Evolutionary conservation across 2,888 invertebrate species (phyloP), one percentile per base, ranked within the genome.

Genomic region (Lepidonotus clava): DNA sequence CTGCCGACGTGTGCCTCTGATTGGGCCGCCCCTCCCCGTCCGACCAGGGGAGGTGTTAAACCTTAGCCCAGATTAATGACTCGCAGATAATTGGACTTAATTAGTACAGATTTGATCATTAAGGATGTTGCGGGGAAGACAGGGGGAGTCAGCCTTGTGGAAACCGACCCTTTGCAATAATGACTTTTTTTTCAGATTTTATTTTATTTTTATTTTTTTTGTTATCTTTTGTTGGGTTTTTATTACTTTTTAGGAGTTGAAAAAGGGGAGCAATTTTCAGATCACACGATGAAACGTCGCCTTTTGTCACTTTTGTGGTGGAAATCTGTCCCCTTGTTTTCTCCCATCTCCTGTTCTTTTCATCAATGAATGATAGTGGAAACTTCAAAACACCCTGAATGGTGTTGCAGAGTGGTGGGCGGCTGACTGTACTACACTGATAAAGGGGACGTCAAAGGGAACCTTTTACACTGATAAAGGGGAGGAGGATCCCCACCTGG

Each of bases 71-170:
- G 61, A 61, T 61, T 61, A 61, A 61, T 61, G 61, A 61, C 28
- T 61, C 2, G 24, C 24, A 61, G 61, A 61, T 61, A 61, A 61
- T 61, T 61, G 28, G 28, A 61, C 61, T 61, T 61, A 61, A 61
- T 61, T 61, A 61, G 61, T 28, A 14, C 24, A 24, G 61, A 61
- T 61, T 61, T 61, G 61, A 61, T 61, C 61, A 61, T 61, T 61
- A 61, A 32, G 61, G 61, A 61, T 61, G 61, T n/a, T 2, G 24
- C 28, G 28, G 1, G n/a, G n/a, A 24, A 18, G 61, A 2, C 28
- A 18, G 61, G n/a, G 1, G n/a, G 28, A 0, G 61, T 24, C 61
- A 28, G 61, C 61, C 61, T 61, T 61, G 11, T 24, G n/a, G 24
- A 24, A 61, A 32, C 24, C 61, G 28, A 61, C 61, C 61, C 1